Evolutionary conservation across 2,888 invertebrate species (phyloP), one percentile per base, ranked within the genome.

Genomic region (Catocala nupta): DNA sequence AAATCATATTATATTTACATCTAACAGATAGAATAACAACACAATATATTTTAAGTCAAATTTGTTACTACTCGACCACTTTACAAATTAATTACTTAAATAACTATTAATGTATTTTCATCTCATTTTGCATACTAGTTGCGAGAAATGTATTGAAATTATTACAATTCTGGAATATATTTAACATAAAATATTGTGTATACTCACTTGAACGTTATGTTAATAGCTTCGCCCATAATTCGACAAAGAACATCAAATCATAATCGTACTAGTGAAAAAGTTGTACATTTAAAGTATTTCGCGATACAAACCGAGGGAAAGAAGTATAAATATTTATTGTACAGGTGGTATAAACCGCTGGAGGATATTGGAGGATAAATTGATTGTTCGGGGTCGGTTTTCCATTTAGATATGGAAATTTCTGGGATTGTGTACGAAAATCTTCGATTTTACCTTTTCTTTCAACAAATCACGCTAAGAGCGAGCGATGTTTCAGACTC

Each of bases 341-440:
- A 92, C 93, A 93, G 93, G 93, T 93, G 93, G 92, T 92, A 92
- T 93, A 93, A 92, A 92, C 92, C 92, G 92, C 92, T 90, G 82
- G 89, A 92, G 92, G 92, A 93, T 93, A 93, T 93, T 92, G 93
- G 87, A 87, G 92, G 93, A 93, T 94, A 93, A 93, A 94, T 94
- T 94, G 93, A 94, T 93, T 94, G 93, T 93, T 90, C 92, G 90
- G 92, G 93, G 92, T 93, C 90, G 93, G 92, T 93, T 94, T 94
- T 93, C 93, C 93, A 94, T 94, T 94, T 94, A 94, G 93, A 93
- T 93, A 94, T 94, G 93, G 93, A 94, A 93, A 94, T 94, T 92
- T 92, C 87, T 86, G 87, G 92, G 93, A 93, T 93, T 93, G 93
- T 93, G 89, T 91, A 91, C 91, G 89, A 90, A 91, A 92, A 91